Conservation (phyloP, 2,113 vertebrate genomes). For the Paratilapia polleni region DNA sequence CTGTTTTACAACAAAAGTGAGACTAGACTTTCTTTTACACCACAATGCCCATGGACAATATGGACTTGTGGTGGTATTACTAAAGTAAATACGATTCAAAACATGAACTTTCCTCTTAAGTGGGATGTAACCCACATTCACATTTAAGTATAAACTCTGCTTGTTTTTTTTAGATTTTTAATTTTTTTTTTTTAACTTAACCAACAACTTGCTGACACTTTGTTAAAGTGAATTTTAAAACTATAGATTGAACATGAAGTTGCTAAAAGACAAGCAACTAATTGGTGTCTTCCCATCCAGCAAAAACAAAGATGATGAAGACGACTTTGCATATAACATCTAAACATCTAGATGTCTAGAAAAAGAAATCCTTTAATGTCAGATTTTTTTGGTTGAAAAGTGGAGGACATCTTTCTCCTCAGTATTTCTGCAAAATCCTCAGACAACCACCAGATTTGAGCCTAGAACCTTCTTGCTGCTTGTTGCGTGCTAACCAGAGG, state of each 20-base stretch:
- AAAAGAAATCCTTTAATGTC: background rate
- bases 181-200: background rate
- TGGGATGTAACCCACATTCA: constrained; percentile 12
- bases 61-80: constrained; percentile 25
- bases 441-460: background rate
- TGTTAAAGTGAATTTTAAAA: background rate
- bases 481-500: background rate
- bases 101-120: background rate
- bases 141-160: background rate
- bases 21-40: constrained; percentile 1
- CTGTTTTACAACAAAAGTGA: constrained; percentile 56
- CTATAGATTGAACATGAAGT: background rate
- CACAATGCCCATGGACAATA: constrained; percentile 30
- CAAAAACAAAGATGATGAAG: background rate
- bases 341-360: background rate
- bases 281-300: background rate
- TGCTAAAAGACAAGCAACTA: background rate
- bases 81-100: constrained; percentile 24
- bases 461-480: background rate
- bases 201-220: background rate
- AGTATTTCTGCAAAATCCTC: background rate
- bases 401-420: background rate
- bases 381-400: background rate
- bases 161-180: background rate
- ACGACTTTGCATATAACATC: background rate